Percentiles rank a stretch among this genome's conserved stretches.
These are phyloP conservation scores for Drosophila fuyamai DNA, from an alignment of 1,140 invertebrate species.

Conservation along the genomic window DNA sequence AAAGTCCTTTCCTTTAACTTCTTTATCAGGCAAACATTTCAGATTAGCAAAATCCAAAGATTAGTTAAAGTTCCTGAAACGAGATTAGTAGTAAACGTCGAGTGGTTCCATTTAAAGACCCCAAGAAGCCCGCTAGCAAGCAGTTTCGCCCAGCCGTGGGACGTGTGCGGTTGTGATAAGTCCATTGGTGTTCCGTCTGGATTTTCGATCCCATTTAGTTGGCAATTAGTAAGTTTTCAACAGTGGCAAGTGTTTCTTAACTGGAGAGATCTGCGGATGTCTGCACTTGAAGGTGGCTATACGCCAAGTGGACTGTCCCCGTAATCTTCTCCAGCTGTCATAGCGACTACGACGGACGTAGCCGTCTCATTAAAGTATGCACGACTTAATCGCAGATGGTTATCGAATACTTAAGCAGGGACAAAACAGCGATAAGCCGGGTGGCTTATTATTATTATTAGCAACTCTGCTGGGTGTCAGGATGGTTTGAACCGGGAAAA, in stretches of 20 bases:
- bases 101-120: conserved; percentile 33
- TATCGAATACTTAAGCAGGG: conserved; percentile 40
- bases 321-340: conserved; percentile 30
- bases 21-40: not conserved
- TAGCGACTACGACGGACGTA: conserved; percentile 25
- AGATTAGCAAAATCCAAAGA: conserved; percentile 41
- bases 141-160: conserved; percentile 25
- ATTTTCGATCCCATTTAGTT: conserved; percentile 9
- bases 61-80: conserved; percentile 14
- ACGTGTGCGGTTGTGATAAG: conserved; percentile 27
- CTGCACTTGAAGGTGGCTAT: conserved; percentile 18
- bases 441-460: conserved; percentile 17
- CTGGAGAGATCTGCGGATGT: conserved; percentile 21
- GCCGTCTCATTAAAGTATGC: conserved; percentile 35
- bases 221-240: conserved; percentile 22
- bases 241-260: conserved; percentile 6
- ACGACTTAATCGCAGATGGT: conserved; percentile 16
- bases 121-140: conserved; percentile 1
- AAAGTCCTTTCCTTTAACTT: not conserved
- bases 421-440: conserved; percentile 36
- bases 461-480: conserved; percentile 39
- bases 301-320: conserved; percentile 5
- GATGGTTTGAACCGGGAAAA: conserved; percentile 15
- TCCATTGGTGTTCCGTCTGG: not conserved
- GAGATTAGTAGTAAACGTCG: conserved; percentile 15